Evolutionary conservation across 2,888 invertebrate species (phyloP).

Genomic region (Octodonta nipae): DNA sequence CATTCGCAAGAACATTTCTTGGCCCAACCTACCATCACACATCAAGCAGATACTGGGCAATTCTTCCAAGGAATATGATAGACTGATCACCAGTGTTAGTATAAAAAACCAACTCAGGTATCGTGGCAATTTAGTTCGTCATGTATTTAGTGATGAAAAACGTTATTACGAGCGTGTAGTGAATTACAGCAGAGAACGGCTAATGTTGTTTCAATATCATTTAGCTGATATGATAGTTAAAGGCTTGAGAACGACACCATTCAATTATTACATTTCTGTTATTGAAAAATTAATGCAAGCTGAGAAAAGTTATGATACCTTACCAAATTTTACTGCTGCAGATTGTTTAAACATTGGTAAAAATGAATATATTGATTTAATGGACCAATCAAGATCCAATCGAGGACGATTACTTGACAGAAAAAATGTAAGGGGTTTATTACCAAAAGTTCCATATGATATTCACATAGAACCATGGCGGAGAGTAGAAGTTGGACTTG

Average conservation of each 20-base stretch:
- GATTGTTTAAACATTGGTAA: slow-evolving; percentile 92
- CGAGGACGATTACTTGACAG: slow-evolving; percentile 53
- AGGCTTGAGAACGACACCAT: slow-evolving; percentile 84
- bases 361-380: slow-evolving; percentile 88
- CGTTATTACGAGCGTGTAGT: slow-evolving; percentile 84
- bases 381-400: slow-evolving; percentile 65
- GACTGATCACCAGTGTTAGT: slow-evolving; percentile 75
- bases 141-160: slow-evolving; percentile 72
- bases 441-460: slow-evolving; percentile 72
- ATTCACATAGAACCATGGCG: slow-evolving; percentile 87
- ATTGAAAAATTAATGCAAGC: slow-evolving; percentile 76
- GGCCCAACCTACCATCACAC: slow-evolving; percentile 68
- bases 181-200: slow-evolving; percentile 69
- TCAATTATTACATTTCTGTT: slow-evolving; percentile 84
- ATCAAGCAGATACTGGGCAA: slow-evolving; percentile 78
- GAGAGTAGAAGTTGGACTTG: slow-evolving; percentile 74
- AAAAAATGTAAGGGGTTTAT: slow-evolving; percentile 52
- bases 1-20: slow-evolving; percentile 69
- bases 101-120: slow-evolving; percentile 83
- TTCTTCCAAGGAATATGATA: slow-evolving; percentile 82
- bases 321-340: slow-evolving; percentile 94
- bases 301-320: slow-evolving; percentile 90
- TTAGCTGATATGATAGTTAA: slow-evolving; percentile 87
- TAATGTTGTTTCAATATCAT: slow-evolving; percentile 91
- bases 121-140: slow-evolving; percentile 72